Evolutionary conservation across 2,113 vertebrate species (phyloP).

Genomic region (Phrynocephalus versicolor): DNA sequence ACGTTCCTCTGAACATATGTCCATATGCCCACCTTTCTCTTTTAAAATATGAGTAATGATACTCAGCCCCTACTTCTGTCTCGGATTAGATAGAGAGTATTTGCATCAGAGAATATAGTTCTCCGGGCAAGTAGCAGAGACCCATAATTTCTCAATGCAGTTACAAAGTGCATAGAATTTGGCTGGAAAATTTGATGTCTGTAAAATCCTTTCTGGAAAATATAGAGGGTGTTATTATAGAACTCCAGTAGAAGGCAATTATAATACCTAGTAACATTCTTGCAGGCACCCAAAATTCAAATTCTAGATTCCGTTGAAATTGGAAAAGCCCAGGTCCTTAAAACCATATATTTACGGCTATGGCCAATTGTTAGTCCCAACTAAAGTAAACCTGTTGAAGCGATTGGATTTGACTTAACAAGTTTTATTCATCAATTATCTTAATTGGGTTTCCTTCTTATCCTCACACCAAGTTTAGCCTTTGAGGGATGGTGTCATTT

Average conservation of each 20-base stretch:
- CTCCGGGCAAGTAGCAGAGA: background rate
- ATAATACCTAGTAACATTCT: background rate
- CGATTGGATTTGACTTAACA: too few species aligned
- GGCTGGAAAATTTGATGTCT: background rate
- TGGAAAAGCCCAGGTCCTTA: background rate
- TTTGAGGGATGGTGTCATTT: background rate
- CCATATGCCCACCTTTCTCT: background rate
- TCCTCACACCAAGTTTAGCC: background rate
- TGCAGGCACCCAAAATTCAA: background rate
- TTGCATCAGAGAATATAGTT: background rate
- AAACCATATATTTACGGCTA: background rate
- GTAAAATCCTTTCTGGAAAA: background rate
- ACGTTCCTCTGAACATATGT: background rate
- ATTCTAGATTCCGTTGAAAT: background rate
- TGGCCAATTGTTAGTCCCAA: too few species aligned
- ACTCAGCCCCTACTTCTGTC: background rate
- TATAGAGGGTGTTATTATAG: background rate
- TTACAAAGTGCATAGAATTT: background rate
- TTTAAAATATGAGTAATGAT: background rate
- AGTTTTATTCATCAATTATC: too few species aligned
- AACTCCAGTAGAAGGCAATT: background rate
- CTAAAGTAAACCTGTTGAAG: too few species aligned
- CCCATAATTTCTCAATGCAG: background rate
- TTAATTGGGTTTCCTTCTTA: background rate
- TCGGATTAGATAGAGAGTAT: background rate